Evolutionary conservation across 2,888 invertebrate species (phyloP).

Genomic region (Cremastinae sp.): DNA sequence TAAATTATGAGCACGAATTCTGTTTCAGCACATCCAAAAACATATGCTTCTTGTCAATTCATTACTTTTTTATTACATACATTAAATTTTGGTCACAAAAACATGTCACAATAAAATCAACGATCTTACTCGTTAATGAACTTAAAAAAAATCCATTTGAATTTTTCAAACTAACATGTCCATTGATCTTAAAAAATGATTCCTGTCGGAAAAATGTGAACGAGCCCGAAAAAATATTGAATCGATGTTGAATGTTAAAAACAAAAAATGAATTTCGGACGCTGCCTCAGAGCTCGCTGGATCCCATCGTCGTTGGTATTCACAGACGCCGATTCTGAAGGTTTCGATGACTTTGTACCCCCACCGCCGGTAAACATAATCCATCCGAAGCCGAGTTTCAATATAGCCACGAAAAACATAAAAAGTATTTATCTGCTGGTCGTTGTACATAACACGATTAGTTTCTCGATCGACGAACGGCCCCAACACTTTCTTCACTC

Average conservation of each 20-base stretch:
- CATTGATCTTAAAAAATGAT: no score
- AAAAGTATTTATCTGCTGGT: slow-evolving; percentile 68
- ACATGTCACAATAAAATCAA: no score
- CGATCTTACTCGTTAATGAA: no score
- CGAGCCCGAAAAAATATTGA: no score
- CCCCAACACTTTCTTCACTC: slow-evolving; percentile 47
- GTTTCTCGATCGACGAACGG: slow-evolving; percentile 69
- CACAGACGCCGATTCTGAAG: slow-evolving; percentile 82
- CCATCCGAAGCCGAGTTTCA: slow-evolving; percentile 84
- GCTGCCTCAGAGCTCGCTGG: slow-evolving; percentile 82
- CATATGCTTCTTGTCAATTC: no score
- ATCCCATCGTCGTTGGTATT: slow-evolving; percentile 86
- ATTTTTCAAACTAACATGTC: no score
- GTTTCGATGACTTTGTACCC: slow-evolving; percentile 85
- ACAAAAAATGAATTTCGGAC: slow-evolving; percentile 54
- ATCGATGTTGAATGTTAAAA: background rate
- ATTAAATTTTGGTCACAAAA: no score
- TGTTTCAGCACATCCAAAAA: no score
- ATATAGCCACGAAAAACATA: slow-evolving; percentile 70
- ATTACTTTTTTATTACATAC: no score
- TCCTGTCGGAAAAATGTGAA: no score
- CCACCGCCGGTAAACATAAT: slow-evolving; percentile 87
- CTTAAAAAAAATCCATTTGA: no score
- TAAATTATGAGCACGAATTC: no score
- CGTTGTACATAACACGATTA: slow-evolving; percentile 68